Evolutionary conservation across 92 coral and sea anemone species (phyloP), one percentile per base, ranked within the genome.

Genomic region (Umimayanthus kanabou): DNA sequence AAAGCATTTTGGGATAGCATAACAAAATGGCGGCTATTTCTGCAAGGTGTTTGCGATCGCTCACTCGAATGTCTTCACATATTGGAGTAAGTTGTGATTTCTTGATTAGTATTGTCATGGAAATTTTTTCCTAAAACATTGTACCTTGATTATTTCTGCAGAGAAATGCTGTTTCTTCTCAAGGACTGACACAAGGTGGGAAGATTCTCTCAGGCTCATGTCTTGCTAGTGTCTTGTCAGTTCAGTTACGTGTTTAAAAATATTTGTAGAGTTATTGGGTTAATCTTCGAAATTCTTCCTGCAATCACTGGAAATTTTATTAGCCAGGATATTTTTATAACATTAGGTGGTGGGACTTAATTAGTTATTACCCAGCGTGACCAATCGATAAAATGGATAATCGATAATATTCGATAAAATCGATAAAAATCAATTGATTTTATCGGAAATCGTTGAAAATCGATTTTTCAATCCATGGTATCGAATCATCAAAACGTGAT

Each of bases 1-100:
- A 42, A 49, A 53, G 88, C 90, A 57, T 89, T 69, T 26, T 89
- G 87, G 95, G 94, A 88, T 91, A 92, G 80, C 55, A 80, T 77
- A 75, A 64, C 90, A 95, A 93, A 50, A 95, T 95, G 98, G 98
- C 98, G 80, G 93, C 93, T 53, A 39, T 85, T 18, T 93, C 94
- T 88, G 93, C 94, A 88, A 94, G 94, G 81, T 95, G 98, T 93
- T 85, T 95, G 90, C 82, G 98, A 28, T 88, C 98, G 20, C 81
- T 95, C 15, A 92, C 95, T 9, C 90, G 95, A 61, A 89, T 88
- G 42, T 93, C 98, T 2, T 64, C 89, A 50, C 90, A 86, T 65
- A 66, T 93, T 23, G 89, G 92, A 80, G 95, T 94, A 71, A 88
- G 95, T 80, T 47, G 25, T 45, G 61, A 2, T 67, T 82, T 66